phyloP scores from a whole-genome alignment of 1,140 invertebrate genomes.

The Agrypnia vestita region DNA sequence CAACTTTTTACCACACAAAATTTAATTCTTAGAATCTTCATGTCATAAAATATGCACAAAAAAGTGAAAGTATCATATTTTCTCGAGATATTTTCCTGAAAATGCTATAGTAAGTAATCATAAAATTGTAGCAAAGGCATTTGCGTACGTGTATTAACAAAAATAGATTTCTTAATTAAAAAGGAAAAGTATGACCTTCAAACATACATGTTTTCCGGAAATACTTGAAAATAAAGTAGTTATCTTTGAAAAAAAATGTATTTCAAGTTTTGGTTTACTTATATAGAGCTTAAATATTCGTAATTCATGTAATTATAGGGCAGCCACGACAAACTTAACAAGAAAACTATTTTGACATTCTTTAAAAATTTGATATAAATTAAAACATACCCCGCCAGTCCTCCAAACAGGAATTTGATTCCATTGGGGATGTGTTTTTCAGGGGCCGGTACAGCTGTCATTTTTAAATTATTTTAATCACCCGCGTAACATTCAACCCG shows the following conservation, averaged over 20 bases:
- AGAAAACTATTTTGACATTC: constrained; percentile 33
- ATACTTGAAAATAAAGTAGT: background rate
- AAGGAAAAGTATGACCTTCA: constrained; percentile 21
- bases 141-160: constrained; percentile 32
- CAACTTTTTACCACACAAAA: too few species aligned
- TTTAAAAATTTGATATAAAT: constrained; percentile 62
- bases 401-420: constrained; percentile 79
- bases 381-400: constrained; percentile 77
- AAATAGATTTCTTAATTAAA: constrained; percentile 28
- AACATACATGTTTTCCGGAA: constrained; percentile 27
- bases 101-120: too few species aligned
- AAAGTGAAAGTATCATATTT: too few species aligned
- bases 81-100: too few species aligned
- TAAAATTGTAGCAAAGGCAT: background rate
- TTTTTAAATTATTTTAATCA: constrained; percentile 30
- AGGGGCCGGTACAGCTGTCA: constrained; percentile 37
- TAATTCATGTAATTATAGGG: too few species aligned
- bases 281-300: too few species aligned
- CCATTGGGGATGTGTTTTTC: constrained; percentile 73
- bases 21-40: too few species aligned
- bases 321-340: too few species aligned
- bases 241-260: too few species aligned
- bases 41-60: too few species aligned
- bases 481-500: constrained; percentile 16
- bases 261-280: too few species aligned